Percentiles rank a stretch among this genome's conserved stretches.
Evolutionary conservation across 2,888 invertebrate genomes (phyloP).

Genomic region (Sesia bembeciformis): DNA sequence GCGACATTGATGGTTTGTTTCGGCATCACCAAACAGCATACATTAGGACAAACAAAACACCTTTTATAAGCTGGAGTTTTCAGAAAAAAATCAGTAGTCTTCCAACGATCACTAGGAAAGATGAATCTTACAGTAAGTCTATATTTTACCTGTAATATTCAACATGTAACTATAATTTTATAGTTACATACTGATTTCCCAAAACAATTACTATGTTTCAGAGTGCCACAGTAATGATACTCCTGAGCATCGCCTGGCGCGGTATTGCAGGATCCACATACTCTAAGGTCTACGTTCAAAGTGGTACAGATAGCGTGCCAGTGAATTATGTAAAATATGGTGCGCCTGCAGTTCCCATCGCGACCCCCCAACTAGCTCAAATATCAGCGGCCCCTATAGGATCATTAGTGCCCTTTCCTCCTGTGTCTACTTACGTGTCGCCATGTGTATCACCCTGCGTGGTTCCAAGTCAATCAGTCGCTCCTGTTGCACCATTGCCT

Average conservation of each 20-base stretch:
- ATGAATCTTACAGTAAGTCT: constrained; percentile 62
- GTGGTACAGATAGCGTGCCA: constrained; percentile 27
- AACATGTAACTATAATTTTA: background rate
- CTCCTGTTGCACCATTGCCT: constrained; percentile 24
- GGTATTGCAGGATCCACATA: constrained; percentile 23
- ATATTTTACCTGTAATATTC: background rate
- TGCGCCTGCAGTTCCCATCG: constrained; percentile 25
- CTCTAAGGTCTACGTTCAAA: constrained; percentile 52
- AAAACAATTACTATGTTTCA: constrained; percentile 24
- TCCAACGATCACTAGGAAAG: constrained; percentile 53
- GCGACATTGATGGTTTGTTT: constrained; percentile 71
- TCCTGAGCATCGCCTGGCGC: constrained; percentile 16
- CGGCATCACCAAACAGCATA: constrained; percentile 67
- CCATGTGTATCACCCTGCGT: constrained; percentile 52
- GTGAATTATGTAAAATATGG: constrained; percentile 40
- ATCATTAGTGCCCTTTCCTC: constrained; percentile 23
- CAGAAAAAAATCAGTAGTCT: constrained; percentile 59
- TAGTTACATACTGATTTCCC: background rate
- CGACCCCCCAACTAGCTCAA: constrained; percentile 29
- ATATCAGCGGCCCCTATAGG: constrained; percentile 30
- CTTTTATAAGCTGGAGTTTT: constrained; percentile 57
- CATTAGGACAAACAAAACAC: constrained; percentile 53
- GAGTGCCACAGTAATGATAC: constrained; percentile 16
- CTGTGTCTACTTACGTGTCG: constrained; percentile 23
- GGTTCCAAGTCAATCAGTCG: constrained; percentile 22